Conservation (phyloP, 2,113 vertebrate genomes). For the Alosa alosa region DNA sequence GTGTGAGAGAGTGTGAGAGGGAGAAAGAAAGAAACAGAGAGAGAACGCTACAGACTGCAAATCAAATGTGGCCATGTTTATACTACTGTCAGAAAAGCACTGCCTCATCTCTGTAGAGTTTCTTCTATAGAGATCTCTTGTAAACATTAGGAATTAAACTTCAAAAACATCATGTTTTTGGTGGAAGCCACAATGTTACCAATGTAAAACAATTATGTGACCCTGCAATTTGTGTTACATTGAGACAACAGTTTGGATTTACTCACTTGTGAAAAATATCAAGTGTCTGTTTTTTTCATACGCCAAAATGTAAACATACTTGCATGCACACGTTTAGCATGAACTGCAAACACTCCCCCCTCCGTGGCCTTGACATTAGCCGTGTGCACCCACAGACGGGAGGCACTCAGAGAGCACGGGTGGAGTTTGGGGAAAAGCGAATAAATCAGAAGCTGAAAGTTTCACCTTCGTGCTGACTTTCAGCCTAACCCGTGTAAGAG, state of each 20-base stretch:
- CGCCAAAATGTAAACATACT: not conserved
- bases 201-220: conserved; percentile 15
- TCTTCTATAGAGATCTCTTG: conserved; percentile 26
- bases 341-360: not conserved
- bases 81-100: conserved; percentile 49
- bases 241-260: conserved; percentile 5
- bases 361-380: not conserved
- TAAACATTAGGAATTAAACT: conserved; percentile 16
- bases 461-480: conserved; percentile 37
- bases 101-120: conserved; percentile 42
- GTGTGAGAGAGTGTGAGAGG: not conserved
- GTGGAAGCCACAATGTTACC: conserved; percentile 7
- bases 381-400: not conserved
- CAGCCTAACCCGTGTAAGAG: conserved; percentile 13
- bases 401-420: not conserved
- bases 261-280: conserved; percentile 6
- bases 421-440: conserved; percentile 11
- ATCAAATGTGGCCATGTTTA: conserved; percentile 51
- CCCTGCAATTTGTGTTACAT: not conserved
- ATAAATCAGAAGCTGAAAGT: conserved; percentile 31
- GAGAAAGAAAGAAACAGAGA: not conserved
- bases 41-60: conserved; percentile 21
- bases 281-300: not conserved
- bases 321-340: not conserved
- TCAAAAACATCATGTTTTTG: conserved; percentile 8